A percentile compares a stretch with the other conserved stretches of the same genome.
Evolutionary conservation across 2,113 vertebrate species (phyloP).

Genomic region (Apodemus sylvaticus): DNA sequence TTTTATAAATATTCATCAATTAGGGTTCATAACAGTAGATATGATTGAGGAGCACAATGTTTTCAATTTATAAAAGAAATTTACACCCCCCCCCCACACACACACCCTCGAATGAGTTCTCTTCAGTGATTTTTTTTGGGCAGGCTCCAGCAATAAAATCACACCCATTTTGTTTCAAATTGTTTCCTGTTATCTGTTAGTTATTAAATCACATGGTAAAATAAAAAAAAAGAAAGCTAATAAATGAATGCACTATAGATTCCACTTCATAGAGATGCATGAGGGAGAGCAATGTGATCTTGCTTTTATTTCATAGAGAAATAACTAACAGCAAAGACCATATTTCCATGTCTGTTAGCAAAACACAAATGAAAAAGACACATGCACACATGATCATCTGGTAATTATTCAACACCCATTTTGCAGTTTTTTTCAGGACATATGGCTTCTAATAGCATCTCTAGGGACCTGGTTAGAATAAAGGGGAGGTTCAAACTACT

Average conservation of each 20-base stretch:
- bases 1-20: constrained; percentile 63
- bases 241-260: background rate
- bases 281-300: background rate
- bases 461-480: background rate
- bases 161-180: constrained; percentile 32
- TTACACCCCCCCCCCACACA: background rate
- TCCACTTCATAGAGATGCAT: background rate
- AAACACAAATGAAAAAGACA: constrained; percentile 43
- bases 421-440: background rate
- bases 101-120: constrained; percentile 46
- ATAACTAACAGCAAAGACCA: background rate
- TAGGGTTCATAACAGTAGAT: constrained; percentile 1
- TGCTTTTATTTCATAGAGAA: constrained; percentile 2
- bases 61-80: constrained; percentile 56
- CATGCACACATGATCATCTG: constrained; percentile 19
- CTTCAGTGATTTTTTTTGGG: constrained; percentile 40
- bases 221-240: background rate
- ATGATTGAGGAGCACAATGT: background rate
- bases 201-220: constrained; percentile 25
- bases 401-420: constrained; percentile 30
- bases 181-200: constrained; percentile 13
- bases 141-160: constrained; percentile 48
- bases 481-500: background rate
- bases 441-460: constrained; percentile 13
- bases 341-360: background rate